These are phyloP conservation scores for Epicampocera succincta DNA, from an alignment of 2,888 invertebrate species.

Conservation along the genomic window DNA sequence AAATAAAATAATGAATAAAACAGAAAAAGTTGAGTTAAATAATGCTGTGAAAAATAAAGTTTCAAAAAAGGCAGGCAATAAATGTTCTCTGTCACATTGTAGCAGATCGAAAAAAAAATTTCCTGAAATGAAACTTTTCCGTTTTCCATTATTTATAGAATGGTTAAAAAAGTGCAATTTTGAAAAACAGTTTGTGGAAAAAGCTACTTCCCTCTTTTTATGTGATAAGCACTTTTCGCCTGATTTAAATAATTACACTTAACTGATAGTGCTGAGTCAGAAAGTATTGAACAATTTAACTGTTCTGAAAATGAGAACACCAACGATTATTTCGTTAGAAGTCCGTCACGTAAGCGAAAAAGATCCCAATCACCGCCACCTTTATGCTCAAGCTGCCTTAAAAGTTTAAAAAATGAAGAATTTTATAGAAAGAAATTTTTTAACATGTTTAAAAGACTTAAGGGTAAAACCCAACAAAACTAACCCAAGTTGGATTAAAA, in stretches of 20 bases:
- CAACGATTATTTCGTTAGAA: background rate
- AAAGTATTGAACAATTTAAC: slow-evolving; percentile 1
- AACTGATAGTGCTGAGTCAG: slow-evolving; percentile 8
- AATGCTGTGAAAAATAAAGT: slow-evolving; percentile 23
- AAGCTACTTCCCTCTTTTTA: slow-evolving; percentile 1
- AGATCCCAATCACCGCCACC: slow-evolving; percentile 25
- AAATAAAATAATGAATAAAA: slow-evolving; percentile 7
- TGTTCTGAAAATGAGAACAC: background rate
- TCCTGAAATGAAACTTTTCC: slow-evolving; percentile 7
- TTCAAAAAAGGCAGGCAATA: slow-evolving; percentile 11
- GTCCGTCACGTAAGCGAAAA: slow-evolving; percentile 6
- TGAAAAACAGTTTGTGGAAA: slow-evolving; percentile 16
- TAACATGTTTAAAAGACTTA: slow-evolving; percentile 9
- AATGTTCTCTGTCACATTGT: slow-evolving; percentile 20
- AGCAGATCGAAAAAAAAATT: slow-evolving; percentile 2
- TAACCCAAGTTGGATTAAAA: background rate
- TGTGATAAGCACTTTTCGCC: slow-evolving; percentile 24
- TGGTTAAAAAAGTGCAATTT: slow-evolving; percentile 19
- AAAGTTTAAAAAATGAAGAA: slow-evolving; percentile 24
- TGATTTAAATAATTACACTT: slow-evolving; percentile 20
- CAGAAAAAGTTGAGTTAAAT: slow-evolving; percentile 3
- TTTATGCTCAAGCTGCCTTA: slow-evolving; percentile 16
- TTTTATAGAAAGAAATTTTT: background rate
- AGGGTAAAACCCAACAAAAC: background rate
- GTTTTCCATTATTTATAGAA: background rate